Evolutionary conservation across 92 coral and sea anemone genomes (phyloP), one percentile per base, ranked within the genome.

Genomic region (Paragorgia papillata): DNA sequence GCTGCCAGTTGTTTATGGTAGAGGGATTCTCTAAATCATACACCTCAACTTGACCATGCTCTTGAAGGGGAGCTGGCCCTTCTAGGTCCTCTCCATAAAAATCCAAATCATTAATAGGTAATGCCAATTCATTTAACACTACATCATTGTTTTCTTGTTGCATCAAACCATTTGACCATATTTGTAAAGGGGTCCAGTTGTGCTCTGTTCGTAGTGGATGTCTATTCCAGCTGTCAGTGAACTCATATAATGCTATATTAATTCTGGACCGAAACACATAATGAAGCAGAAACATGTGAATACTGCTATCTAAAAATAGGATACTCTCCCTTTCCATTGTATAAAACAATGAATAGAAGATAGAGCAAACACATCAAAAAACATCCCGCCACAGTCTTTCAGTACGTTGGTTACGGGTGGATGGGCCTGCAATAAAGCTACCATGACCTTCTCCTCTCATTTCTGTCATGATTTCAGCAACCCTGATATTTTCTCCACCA

Each of bases 321-420:
- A 67, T 9, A 29, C 82, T 75, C 22, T 26, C 46, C 56, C 82
- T 86, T 71, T 79, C 90, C 77, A 82, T 79, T 48, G 85, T 63
- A 62, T 78, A 69, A 57, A 83, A 87, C 26, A 76, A 66, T 43
- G 71, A 86, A 57, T 86, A 86, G 53, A 76, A 86, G 21, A 82
- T 73, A 51, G 62, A 71, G 34, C 65, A 82, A 53, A 85, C 83
- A 64, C 32, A n/a, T n/a, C 89, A 37, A 66, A 83, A 83, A 18
- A 87, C 85, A 27, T 83, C 88, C 20, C 87, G 67, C 88, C 88
- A 84, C 21, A 84, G 83, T 21, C 83, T 49, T 55, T 84, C 84
- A 10, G 77, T 84, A 57, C 83, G 31, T 37, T 75, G 86, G 59
- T 75, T 75, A 17, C 26, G 62, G 32, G 82, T 77, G 14, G 87